Evolutionary conservation across 1,140 invertebrate species (phyloP), one percentile per base, ranked within the genome.

Genomic region (Neotoxoptera formosana): DNA sequence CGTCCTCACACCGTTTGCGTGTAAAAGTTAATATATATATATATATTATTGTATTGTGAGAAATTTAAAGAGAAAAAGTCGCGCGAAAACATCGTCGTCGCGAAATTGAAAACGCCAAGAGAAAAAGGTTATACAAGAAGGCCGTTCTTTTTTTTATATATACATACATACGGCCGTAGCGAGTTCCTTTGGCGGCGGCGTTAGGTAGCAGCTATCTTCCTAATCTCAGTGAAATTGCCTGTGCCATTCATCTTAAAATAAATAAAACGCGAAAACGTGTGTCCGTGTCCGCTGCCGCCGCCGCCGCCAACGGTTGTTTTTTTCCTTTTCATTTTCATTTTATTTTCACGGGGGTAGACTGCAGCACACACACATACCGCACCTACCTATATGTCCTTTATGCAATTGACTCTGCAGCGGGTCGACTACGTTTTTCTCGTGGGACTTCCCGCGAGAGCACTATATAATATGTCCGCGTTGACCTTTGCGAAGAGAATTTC

Each of bases 181-280:
- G n/a, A 86, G 84, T 48, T 45, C 86, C n/a, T 41, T 87, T 6
- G 17, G 86, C 20, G 36, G 14, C 17, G 17, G 86, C 20, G 36
- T 84, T 41, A 45, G 83, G 2, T 48, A 84, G 21, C 45, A 84
- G 21, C 45, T n/a, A n/a, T 87, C n/a, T 51, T 34, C 30, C 86
- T 87, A 48, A 87, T 87, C 86, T 87, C 86, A 34, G n/a, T 34
- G 30, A 51, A 87, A 87, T 87, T 48, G 86, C 30, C 34, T 51
- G 47, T 87, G 45, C 47, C 86, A 51, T 87, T 87, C 47, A 87
- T 87, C 86, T 87, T 87, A 34, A 51, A 87, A 87, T 34, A 87
- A 87, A 87, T 87, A 87, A 48, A 48, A 87, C 30, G 45, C 34
- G 86, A 48, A 87, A n/a, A 87, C 48, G 86, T 87, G 14, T 87